Percentiles rank a stretch among this genome's conserved stretches.
phyloP scores from a whole-genome alignment of 2,113 vertebrate genomes.

The Labeo rohita region DNA sequence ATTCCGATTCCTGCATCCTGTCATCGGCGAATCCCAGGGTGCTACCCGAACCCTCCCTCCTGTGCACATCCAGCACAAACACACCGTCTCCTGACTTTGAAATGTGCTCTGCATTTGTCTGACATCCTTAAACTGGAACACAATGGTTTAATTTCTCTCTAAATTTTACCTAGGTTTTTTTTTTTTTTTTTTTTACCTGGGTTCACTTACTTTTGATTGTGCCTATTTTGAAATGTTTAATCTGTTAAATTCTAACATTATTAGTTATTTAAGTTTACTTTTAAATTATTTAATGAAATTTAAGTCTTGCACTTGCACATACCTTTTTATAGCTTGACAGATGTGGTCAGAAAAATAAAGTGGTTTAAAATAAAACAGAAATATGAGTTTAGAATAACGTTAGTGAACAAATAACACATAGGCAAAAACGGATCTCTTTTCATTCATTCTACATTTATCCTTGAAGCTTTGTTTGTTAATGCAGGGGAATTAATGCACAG shows the following conservation, averaged over 20 bases:
- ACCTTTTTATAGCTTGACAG: background rate
- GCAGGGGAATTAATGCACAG: background rate
- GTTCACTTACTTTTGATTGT: background rate
- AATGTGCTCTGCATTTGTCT: background rate
- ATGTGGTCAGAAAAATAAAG: background rate
- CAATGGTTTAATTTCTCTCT: background rate
- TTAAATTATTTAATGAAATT: background rate
- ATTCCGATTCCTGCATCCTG: conserved; percentile 88
- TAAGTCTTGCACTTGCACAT: background rate
- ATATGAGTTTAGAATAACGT: background rate
- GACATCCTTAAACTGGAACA: conserved; percentile 8
- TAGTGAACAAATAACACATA: background rate
- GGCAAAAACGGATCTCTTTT: background rate
- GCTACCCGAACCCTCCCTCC: conserved; percentile 74
- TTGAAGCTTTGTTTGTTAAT: conserved; percentile 20
- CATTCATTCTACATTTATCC: background rate
- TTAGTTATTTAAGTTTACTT: background rate
- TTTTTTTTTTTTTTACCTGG: background rate
- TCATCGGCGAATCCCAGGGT: conserved; percentile 84
- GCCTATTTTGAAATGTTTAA: background rate
- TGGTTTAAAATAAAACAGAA: background rate
- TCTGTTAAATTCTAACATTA: background rate
- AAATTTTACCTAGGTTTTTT: background rate
- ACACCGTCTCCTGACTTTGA: conserved; percentile 67
- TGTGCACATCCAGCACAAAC: conserved; percentile 69